Evolutionary conservation across 2,888 invertebrate genomes (phyloP).

Genomic region (Eurytoma californica): DNA sequence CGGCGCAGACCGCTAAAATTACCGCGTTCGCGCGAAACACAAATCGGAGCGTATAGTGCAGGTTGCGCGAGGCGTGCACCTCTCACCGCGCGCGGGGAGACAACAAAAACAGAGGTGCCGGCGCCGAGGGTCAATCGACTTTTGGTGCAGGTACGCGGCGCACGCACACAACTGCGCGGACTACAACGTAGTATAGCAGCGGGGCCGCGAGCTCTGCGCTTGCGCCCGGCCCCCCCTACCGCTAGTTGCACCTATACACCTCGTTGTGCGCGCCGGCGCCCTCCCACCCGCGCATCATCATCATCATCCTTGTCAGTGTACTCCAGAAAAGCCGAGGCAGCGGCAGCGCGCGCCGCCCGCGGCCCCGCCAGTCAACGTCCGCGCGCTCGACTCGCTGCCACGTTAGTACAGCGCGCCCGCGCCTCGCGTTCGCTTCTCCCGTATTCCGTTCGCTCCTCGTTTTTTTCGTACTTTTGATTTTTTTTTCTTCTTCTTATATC

Average conservation of each 20-base stretch:
- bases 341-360: background rate
- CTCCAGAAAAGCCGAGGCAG: slow-evolving; percentile 29
- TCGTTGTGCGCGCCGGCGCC: slow-evolving; percentile 22
- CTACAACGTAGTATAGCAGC: too few relatives aligned
- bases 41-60: too few relatives aligned
- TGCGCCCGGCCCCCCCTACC: background rate
- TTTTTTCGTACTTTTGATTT: background rate
- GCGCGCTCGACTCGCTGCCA: slow-evolving; percentile 2
- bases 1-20: too few relatives aligned
- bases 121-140: too few relatives aligned
- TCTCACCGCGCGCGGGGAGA: too few relatives aligned
- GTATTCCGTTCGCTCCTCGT: slow-evolving; percentile 2
- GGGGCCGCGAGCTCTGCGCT: background rate
- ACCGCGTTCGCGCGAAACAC: too few relatives aligned
- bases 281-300: background rate
- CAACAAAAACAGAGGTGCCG: too few relatives aligned
- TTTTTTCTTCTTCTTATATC: background rate
- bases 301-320: slow-evolving; percentile 37
- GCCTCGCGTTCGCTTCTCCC: background rate
- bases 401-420: slow-evolving; percentile 1
- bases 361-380: background rate
- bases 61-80: too few relatives aligned
- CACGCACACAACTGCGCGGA: background rate
- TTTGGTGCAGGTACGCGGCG: background rate
- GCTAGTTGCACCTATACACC: slow-evolving; percentile 3